These are phyloP conservation scores for Synanthedon formicaeformis DNA, from an alignment of 2,888 invertebrate species.

Conservation along the genomic window DNA sequence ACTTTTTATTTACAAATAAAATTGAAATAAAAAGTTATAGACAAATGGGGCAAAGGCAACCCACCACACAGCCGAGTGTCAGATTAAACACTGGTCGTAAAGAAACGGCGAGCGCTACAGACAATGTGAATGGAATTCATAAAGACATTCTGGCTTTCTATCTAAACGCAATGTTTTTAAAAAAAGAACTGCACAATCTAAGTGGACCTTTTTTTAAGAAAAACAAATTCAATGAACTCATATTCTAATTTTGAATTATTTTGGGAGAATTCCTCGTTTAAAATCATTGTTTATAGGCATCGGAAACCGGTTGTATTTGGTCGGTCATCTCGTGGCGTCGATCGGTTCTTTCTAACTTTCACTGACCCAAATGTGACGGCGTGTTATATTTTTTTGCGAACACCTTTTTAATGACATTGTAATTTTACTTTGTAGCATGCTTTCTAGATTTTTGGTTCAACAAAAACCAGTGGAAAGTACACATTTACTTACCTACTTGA, in stretches of 20 bases:
- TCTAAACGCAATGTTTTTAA: neutral
- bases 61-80: neutral
- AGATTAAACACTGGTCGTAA: neutral
- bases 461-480: neutral
- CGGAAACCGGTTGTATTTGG: conserved; percentile 45
- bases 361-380: conserved; percentile 45
- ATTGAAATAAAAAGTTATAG: too few relatives aligned
- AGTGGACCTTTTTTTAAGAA: too few relatives aligned
- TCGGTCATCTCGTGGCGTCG: conserved; percentile 40
- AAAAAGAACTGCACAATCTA: too few relatives aligned
- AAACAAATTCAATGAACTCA: too few relatives aligned
- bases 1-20: too few relatives aligned
- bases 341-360: conserved; percentile 59
- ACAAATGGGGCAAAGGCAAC: neutral
- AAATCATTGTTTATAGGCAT: conserved; percentile 6
- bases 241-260: neutral
- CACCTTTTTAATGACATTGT: neutral
- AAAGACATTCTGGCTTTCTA: neutral
- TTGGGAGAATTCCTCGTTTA: neutral
- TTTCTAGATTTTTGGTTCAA: neutral
- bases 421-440: neutral
- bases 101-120: neutral
- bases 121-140: neutral
- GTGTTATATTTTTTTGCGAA: neutral
- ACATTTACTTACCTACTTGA: too few relatives aligned